phyloP scores from a whole-genome alignment of 2,113 vertebrate species.

The Motacilla tschutschensis region DNA sequence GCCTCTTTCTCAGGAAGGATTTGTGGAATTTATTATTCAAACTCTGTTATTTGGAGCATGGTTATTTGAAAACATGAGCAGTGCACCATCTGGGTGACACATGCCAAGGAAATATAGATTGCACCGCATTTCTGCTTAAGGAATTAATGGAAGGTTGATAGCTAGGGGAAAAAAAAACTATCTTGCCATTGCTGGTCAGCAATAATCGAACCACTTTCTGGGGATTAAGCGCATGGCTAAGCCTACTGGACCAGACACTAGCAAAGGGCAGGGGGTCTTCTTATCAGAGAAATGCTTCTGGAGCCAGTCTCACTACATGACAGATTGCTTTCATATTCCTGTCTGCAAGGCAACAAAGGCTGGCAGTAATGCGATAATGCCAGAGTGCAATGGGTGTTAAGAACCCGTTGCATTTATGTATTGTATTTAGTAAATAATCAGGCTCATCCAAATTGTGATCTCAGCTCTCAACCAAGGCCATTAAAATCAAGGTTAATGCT shows the following conservation, averaged over 20 bases:
- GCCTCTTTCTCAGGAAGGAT: slow-evolving; percentile 77
- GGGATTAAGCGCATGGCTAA: slow-evolving; percentile 99
- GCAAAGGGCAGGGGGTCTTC: slow-evolving; percentile 88
- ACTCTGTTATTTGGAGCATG: slow-evolving; percentile 82
- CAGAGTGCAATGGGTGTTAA: slow-evolving; percentile 90
- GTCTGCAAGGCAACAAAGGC: slow-evolving; percentile 94
- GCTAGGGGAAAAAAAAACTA: slow-evolving; percentile 78
- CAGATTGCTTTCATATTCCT: slow-evolving; percentile 96
- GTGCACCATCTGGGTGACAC: slow-evolving; percentile 83
- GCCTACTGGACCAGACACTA: slow-evolving; percentile 98
- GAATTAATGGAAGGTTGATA: slow-evolving; percentile 88
- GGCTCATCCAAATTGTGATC: slow-evolving; percentile 91
- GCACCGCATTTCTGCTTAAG: slow-evolving; percentile 84
- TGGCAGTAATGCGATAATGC: slow-evolving; percentile 98
- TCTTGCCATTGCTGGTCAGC: slow-evolving; percentile 99
- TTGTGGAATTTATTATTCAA: slow-evolving; percentile 84
- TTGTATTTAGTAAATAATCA: slow-evolving; percentile 93
- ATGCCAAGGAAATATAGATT: slow-evolving; percentile 89
- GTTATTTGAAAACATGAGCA: slow-evolving; percentile 85
- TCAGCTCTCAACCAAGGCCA: slow-evolving; percentile 87
- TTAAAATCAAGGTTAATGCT: slow-evolving; percentile 93
- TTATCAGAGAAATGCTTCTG: slow-evolving; percentile 98
- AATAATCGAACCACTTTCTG: slow-evolving; percentile 99
- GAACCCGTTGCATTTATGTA: slow-evolving; percentile 91
- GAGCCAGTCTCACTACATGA: slow-evolving; percentile 92